These are phyloP conservation scores for Matsumyia berberina DNA, from an alignment of 2,888 invertebrate species.

Conservation along the genomic window DNA sequence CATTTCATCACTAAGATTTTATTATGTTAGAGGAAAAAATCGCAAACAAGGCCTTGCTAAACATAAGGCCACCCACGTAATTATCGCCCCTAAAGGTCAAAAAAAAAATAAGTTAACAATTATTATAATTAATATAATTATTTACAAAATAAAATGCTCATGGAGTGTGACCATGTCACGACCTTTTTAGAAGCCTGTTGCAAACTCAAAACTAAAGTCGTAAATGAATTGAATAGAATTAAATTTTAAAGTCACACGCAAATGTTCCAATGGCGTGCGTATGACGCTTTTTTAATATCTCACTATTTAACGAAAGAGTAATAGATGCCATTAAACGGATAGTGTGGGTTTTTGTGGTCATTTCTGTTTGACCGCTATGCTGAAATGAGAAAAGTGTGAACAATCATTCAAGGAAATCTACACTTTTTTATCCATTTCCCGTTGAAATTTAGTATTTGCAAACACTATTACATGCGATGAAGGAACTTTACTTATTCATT, in stretches of 20 bases:
- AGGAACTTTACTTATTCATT: too few species aligned
- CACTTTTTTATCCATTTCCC: background rate
- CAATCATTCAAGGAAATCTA: background rate
- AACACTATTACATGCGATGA: too few species aligned
- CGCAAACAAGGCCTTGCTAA: background rate
- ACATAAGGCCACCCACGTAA: background rate
- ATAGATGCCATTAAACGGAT: background rate
- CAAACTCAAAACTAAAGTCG: conserved; percentile 2
- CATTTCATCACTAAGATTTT: too few species aligned
- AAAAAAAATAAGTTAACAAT: background rate
- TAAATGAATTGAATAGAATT: conserved; percentile 15
- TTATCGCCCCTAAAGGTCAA: background rate
- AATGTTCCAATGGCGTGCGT: background rate
- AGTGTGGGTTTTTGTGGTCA: background rate
- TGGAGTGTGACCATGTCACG: background rate
- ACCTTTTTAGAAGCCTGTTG: conserved; percentile 11
- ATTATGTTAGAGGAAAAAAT: too few species aligned
- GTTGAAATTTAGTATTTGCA: background rate
- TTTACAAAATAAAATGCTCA: conserved; percentile 15
- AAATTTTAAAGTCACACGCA: conserved; percentile 13
- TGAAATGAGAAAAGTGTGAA: background rate
- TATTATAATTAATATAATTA: conserved; percentile 16
- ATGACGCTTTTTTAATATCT: background rate
- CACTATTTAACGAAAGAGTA: conserved; percentile 2
- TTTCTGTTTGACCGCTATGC: background rate